These are phyloP conservation scores for Ischnus inquisitorius DNA, from an alignment of 2,888 invertebrate species.

Conservation along the genomic window DNA sequence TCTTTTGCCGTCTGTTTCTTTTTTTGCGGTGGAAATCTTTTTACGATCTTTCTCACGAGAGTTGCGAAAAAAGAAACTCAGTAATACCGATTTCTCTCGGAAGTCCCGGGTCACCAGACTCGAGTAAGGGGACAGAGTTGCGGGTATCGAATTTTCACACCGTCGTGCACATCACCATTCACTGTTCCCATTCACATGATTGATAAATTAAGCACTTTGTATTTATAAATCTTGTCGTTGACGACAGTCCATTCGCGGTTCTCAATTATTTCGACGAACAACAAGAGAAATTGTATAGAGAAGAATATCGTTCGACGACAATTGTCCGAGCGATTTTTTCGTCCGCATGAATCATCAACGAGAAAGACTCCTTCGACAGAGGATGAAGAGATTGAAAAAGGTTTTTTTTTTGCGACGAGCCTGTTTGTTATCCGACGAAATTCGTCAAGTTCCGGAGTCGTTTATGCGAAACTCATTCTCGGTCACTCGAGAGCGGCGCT, in stretches of 20 bases:
- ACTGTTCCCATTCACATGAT: slow-evolving; percentile 36
- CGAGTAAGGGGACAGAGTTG: background rate
- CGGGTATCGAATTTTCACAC: slow-evolving; percentile 3
- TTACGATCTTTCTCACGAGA: background rate
- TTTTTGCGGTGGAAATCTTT: background rate
- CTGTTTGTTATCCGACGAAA: background rate
- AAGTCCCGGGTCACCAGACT: background rate
- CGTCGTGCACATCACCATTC: slow-evolving; percentile 25
- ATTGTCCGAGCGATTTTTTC: slow-evolving; percentile 24
- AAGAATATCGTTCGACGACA: background rate
- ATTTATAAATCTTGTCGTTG: background rate
- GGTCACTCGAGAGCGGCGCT: background rate
- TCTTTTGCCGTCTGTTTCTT: slow-evolving; percentile 17
- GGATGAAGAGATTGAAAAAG: background rate
- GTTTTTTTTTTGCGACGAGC: slow-evolving; percentile 6
- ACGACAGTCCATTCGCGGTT: slow-evolving; percentile 18
- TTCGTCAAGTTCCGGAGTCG: background rate
- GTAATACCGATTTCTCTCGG: background rate
- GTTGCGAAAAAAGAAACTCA: slow-evolving; percentile 6
- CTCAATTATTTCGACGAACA: background rate
- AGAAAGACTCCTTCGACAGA: slow-evolving; percentile 12
- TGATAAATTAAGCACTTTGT: slow-evolving; percentile 43
- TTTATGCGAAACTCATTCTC: background rate
- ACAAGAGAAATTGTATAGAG: background rate
- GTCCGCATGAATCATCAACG: background rate